Evolutionary conservation across 2,797 vertebrate species (phyloP).

Genomic region (Rhinogobio ventralis): DNA sequence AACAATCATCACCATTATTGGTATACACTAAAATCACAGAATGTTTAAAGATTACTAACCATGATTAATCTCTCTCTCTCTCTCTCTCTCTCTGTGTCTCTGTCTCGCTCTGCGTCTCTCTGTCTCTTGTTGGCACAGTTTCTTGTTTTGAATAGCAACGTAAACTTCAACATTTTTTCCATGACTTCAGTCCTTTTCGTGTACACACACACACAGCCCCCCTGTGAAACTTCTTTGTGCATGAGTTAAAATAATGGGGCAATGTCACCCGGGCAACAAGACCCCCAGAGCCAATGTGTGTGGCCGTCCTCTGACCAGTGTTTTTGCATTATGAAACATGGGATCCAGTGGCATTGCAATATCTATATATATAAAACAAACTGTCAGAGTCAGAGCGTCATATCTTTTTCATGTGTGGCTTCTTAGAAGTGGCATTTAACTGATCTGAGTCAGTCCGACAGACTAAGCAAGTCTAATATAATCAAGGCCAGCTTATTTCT

Average conservation of each 20-base stretch:
- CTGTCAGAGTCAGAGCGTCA: neutral
- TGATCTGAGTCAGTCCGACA: neutral
- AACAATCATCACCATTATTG: neutral
- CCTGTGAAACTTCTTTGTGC: slow-evolving; percentile 54
- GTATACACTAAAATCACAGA: neutral
- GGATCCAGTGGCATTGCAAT: slow-evolving; percentile 26
- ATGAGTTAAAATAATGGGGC: slow-evolving; percentile 53
- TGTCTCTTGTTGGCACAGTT: slow-evolving; percentile 48
- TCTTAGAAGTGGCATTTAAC: slow-evolving; percentile 12
- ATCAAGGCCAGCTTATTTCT: slow-evolving; percentile 20
- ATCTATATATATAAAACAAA: slow-evolving; percentile 15
- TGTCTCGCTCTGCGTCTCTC: slow-evolving; percentile 43
- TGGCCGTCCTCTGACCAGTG: slow-evolving; percentile 18
- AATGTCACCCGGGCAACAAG: slow-evolving; percentile 57
- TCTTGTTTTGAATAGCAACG: slow-evolving; percentile 80
- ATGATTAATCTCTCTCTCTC: slow-evolving; percentile 6
- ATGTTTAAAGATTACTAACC: slow-evolving; percentile 25
- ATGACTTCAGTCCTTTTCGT: slow-evolving; percentile 78
- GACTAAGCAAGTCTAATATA: neutral
- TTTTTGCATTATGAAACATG: slow-evolving; percentile 31
- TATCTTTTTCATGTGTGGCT: neutral
- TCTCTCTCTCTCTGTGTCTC: neutral
- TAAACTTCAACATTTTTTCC: slow-evolving; percentile 84
- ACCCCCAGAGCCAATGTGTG: slow-evolving; percentile 25
- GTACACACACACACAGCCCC: slow-evolving; percentile 37